These are phyloP conservation scores for Baryphthengus martii DNA, from an alignment of 2,113 vertebrate genomes.

Conservation along the genomic window DNA sequence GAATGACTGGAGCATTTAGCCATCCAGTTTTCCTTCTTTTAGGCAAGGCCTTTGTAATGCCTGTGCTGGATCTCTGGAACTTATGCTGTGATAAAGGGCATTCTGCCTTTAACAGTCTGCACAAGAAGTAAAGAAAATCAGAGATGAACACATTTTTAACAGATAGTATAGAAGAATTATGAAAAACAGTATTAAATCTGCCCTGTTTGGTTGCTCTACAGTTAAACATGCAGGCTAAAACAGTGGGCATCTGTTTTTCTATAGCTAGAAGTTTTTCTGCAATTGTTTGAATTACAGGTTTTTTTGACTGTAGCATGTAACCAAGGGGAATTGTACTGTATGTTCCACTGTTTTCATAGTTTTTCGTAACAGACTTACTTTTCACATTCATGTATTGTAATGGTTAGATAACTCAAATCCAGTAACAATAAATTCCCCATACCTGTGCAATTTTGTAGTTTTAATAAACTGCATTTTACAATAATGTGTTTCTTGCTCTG, in stretches of 20 bases:
- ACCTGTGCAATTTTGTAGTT: neutral
- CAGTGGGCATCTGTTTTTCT: neutral
- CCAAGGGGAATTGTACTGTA: neutral
- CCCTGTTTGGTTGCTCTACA: neutral
- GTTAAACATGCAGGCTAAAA: neutral
- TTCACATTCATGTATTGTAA: neutral
- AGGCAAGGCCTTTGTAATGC: neutral
- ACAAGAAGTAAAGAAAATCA: neutral
- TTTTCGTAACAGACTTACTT: neutral
- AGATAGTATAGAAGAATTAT: neutral
- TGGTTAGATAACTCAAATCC: neutral
- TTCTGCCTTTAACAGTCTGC: neutral
- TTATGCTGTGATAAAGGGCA: neutral
- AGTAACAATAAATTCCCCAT: neutral
- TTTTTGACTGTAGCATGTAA: neutral
- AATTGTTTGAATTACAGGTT: neutral
- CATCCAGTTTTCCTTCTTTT: neutral
- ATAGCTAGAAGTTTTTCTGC: neutral
- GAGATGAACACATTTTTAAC: neutral
- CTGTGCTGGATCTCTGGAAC: neutral
- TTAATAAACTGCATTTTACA: neutral
- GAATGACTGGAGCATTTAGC: neutral
- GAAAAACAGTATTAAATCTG: neutral
- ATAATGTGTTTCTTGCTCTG: neutral
- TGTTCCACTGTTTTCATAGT: neutral